Evolutionary conservation across 2,888 invertebrate species (phyloP).

Genomic region (Eristalinus aeneus): DNA sequence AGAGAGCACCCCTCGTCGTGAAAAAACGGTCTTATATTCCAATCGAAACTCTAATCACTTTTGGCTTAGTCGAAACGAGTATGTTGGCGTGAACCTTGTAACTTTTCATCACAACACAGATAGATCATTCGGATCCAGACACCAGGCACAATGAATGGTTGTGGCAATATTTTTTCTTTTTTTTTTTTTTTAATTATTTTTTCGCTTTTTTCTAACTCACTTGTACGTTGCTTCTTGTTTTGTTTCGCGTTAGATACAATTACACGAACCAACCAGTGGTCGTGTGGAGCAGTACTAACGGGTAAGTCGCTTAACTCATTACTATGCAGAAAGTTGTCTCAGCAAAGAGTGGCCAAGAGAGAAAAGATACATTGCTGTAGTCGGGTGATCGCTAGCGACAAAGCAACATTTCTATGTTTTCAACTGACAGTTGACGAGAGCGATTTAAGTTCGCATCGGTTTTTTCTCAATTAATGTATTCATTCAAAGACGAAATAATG

Average conservation of each 20-base stretch:
- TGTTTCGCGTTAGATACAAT: neutral
- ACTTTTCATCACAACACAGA: constrained; percentile 48
- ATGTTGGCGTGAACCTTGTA: constrained; percentile 25
- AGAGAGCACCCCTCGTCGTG: neutral
- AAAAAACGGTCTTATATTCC: constrained; percentile 14
- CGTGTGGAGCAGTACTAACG: neutral
- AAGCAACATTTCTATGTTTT: neutral
- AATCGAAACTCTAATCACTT: constrained; percentile 21
- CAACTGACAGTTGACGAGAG: neutral
- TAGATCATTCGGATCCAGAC: constrained; percentile 16
- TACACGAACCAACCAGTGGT: neutral
- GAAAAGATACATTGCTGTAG: constrained; percentile 42
- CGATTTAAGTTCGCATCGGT: neutral
- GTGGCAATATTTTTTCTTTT: neutral
- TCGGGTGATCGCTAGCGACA: neutral
- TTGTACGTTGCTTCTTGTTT: neutral
- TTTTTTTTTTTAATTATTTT: neutral
- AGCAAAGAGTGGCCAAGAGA: constrained; percentile 40
- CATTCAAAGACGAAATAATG: too few species aligned
- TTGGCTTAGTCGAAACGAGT: neutral
- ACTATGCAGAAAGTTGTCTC: constrained; percentile 36
- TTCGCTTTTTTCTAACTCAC: neutral
- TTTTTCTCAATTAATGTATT: neutral
- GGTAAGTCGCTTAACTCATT: constrained; percentile 8
- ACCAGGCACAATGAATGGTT: constrained; percentile 3